Conservation (phyloP, 2,797 vertebrate species). For the Sparidentex hasta region DNA sequence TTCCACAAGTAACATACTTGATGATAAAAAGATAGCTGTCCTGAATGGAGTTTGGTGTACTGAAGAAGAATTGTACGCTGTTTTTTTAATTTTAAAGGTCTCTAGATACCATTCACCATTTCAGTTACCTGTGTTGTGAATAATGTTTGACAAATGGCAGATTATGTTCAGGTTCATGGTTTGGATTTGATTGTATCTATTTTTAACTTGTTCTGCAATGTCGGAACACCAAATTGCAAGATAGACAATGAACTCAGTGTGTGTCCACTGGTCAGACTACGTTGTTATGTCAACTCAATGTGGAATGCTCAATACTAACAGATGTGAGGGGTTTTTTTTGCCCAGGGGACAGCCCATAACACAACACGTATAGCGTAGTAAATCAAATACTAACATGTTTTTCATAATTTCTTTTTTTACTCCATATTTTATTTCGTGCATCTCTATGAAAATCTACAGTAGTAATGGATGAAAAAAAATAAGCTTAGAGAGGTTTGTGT, state of each 20-base stretch:
- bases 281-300: slow-evolving; percentile 45
- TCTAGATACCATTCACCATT: slow-evolving; percentile 25
- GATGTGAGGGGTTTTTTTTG: slow-evolving; percentile 45
- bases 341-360: slow-evolving; percentile 60
- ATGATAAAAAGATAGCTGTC: neutral
- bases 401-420: slow-evolving; percentile 46
- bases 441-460: slow-evolving; percentile 67
- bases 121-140: slow-evolving; percentile 32
- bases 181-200: slow-evolving; percentile 45
- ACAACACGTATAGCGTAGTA: slow-evolving; percentile 53
- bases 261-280: slow-evolving; percentile 47
- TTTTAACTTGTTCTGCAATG: slow-evolving; percentile 29
- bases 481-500: slow-evolving; percentile 72
- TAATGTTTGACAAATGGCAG: slow-evolving; percentile 23
- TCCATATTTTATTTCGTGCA: slow-evolving; percentile 69
- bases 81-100: slow-evolving; percentile 17
- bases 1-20: neutral
- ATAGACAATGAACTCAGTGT: slow-evolving; percentile 35
- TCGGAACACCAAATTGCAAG: slow-evolving; percentile 35
- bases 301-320: slow-evolving; percentile 65
- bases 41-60: slow-evolving; percentile 9
- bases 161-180: slow-evolving; percentile 24
- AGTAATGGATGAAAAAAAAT: slow-evolving; percentile 56
- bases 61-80: slow-evolving; percentile 6
- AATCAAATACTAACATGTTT: slow-evolving; percentile 68